Conservation (phyloP, 2,888 invertebrate species). For the Dermolepida albohirtum region DNA sequence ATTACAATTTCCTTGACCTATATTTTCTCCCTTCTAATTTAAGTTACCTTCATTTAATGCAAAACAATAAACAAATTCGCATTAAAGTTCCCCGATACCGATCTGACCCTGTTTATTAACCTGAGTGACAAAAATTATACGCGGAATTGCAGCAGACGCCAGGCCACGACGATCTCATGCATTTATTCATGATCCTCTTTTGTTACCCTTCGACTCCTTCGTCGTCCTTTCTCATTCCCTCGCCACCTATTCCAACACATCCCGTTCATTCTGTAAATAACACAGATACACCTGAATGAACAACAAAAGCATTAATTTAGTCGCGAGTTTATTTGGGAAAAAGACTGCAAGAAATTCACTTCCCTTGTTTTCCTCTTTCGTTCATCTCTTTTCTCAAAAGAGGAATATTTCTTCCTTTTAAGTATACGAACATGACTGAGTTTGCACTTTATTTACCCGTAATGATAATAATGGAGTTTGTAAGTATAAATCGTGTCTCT, state of each 20-base stretch:
- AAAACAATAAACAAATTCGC: conserved; percentile 12
- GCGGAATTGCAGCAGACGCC: conserved; percentile 2
- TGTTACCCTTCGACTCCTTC: not conserved
- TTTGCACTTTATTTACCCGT: too few relatives aligned
- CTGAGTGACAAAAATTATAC: conserved; percentile 7
- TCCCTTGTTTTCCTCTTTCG: too few relatives aligned
- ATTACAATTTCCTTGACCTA: too few relatives aligned
- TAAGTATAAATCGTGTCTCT: too few relatives aligned
- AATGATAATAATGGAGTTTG: too few relatives aligned
- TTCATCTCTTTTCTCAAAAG: too few relatives aligned
- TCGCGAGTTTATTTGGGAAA: conserved; percentile 10
- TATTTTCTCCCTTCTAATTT: too few relatives aligned
- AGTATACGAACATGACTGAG: too few relatives aligned
- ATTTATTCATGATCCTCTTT: conserved; percentile 11
- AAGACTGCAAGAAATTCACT: not conserved
- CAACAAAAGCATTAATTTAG: conserved; percentile 32
- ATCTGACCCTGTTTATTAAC: not conserved
- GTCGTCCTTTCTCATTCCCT: too few relatives aligned
- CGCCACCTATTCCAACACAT: too few relatives aligned
- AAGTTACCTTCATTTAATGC: not conserved
- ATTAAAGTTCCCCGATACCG: not conserved
- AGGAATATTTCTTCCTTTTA: too few relatives aligned
- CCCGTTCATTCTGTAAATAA: conserved; percentile 14
- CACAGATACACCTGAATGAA: conserved; percentile 15
- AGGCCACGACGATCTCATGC: not conserved